A percentile compares a stretch with the other conserved stretches of the same genome.
Conservation (phyloP, 2,888 invertebrate genomes). For the Caradrina kadenii region DNA sequence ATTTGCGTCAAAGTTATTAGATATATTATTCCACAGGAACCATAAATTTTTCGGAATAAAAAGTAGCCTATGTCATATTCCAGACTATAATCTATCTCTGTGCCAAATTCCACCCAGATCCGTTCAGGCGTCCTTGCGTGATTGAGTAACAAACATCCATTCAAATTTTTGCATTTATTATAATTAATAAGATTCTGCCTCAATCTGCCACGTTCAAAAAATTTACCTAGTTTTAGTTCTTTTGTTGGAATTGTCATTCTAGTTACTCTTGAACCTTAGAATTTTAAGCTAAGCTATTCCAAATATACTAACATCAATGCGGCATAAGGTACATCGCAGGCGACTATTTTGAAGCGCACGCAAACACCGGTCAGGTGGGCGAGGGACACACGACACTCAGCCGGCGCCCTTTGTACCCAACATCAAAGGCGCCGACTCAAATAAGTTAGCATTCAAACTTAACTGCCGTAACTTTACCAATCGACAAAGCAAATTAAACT, state of each 20-base stretch:
- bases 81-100: too few species aligned
- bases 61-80: too few species aligned
- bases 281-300: conserved; percentile 22
- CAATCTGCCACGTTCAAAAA: not conserved
- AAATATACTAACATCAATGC: conserved; percentile 44
- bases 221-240: not conserved
- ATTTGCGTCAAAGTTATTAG: too few species aligned
- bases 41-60: too few species aligned
- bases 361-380: conserved; percentile 88
- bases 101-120: too few species aligned
- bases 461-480: conserved; percentile 58
- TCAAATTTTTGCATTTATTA: too few species aligned
- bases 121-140: too few species aligned
- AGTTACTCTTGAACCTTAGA: conserved; percentile 16
- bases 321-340: conserved; percentile 54
- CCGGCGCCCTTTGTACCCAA: conserved; percentile 85
- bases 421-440: conserved; percentile 88
- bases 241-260: not conserved
- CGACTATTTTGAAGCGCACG: conserved; percentile 66
- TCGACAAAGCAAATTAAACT: conserved; percentile 39
- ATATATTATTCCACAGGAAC: too few species aligned
- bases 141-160: too few species aligned
- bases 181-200: not conserved
- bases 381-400: conserved; percentile 84
- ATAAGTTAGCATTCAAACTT: conserved; percentile 68